These are phyloP conservation scores for Anas bernieri DNA, from an alignment of 2,797 vertebrate genomes.

Conservation along the genomic window DNA sequence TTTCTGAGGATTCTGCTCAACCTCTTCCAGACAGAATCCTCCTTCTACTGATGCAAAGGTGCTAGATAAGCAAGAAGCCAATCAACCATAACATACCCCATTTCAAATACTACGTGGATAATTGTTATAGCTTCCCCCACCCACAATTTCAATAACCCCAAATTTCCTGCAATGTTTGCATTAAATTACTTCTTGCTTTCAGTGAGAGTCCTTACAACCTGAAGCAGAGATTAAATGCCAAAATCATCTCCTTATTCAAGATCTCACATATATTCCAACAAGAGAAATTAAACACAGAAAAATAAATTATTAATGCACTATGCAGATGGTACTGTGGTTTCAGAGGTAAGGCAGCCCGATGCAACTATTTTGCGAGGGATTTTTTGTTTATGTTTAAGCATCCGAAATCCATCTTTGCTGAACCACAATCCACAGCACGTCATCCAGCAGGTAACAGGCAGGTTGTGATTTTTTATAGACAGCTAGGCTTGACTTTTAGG, in stretches of 20 bases:
- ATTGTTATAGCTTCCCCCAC: neutral
- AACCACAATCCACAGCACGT: neutral
- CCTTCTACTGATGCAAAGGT: neutral
- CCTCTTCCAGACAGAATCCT: neutral
- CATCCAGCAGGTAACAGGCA: neutral
- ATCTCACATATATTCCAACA: accelerated
- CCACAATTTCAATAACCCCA: neutral
- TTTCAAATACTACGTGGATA: neutral
- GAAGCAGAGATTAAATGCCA: neutral
- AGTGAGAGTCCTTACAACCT: neutral
- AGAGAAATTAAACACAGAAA: conserved; percentile 12
- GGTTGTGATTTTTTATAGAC: neutral
- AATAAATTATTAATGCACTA: conserved; percentile 9
- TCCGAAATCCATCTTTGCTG: neutral
- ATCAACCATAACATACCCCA: neutral
- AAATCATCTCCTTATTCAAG: neutral
- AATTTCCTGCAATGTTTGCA: neutral
- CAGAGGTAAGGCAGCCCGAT: neutral
- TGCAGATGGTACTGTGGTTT: conserved; percentile 7
- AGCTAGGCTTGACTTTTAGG: neutral
- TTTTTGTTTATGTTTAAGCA: neutral
- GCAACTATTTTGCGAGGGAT: neutral
- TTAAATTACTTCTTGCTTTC: neutral
- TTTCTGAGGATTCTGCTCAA: conserved; percentile 23
- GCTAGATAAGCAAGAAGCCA: neutral